Evolutionary conservation across 2,797 vertebrate genomes (phyloP), one percentile per base, ranked within the genome.

Genomic region (Anableps anableps): DNA sequence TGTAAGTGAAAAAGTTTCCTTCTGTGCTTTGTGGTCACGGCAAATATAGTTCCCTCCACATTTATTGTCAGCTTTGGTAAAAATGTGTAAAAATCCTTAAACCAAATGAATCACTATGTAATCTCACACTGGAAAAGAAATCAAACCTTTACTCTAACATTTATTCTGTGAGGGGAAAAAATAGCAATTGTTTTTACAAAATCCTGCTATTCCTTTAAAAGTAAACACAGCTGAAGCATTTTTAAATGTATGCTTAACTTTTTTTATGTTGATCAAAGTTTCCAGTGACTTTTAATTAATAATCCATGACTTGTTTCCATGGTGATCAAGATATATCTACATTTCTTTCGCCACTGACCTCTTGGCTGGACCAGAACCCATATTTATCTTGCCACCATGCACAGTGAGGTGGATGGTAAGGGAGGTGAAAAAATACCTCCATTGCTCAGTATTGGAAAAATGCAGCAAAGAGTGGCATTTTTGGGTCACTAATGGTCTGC

Each of bases 11-110:
- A 50, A 41, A 34, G 17, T 62, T 62, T 64, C 60, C 19, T 51
- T 68, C 13, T 78, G 2, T 80, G 21, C 76, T 84, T 87, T 68
- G 78, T 70, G 53, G 70, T 81, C 34, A 41, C 34, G 38, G 26
- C 64, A 68, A 41, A 38, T 23, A 41, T 21, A 41, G 5, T 19
- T 17, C 8, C 62, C 34, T 64, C 7, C 31, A 36, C 38, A 70
- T 70, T n/a, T 68, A 43, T 68, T 70, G 23, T 10, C 11, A 14
- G 1, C 64, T 43, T 10, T 68, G 23, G 23, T 43, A 26, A n/a
- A 70, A 70, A 70, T n/a, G 36, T n/a, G 53, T n/a, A 55, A 55
- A n/a, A 55, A 55, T 4, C 36, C 64, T 68, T 68, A 68, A 68
- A 41, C 34, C 34, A 38, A 38, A 38, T 19, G 1, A 50, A 50